Conservation (phyloP, 92 coral and sea anemone genomes). For the Siderastrea siderea region DNA sequence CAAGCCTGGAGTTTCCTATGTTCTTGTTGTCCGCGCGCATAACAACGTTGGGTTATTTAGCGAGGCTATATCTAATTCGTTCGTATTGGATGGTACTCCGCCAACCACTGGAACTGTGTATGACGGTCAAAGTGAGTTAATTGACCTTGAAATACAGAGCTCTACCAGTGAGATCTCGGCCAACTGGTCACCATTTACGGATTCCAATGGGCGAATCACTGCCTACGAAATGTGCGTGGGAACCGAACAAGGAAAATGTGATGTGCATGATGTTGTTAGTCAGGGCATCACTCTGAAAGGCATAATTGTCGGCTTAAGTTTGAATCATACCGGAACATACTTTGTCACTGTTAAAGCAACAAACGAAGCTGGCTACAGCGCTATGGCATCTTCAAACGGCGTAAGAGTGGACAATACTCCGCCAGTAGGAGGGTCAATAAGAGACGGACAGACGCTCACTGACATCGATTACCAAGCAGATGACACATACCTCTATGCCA, state of each 20-base stretch:
- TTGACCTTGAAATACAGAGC: conserved; percentile 79
- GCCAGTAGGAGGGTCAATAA: conserved; percentile 78
- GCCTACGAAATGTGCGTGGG: conserved; percentile 92
- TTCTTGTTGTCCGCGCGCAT: conserved; percentile 81
- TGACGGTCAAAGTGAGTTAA: conserved; percentile 69
- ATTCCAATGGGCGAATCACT: conserved; percentile 75
- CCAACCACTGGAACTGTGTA: conserved; percentile 83
- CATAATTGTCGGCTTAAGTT: conserved; percentile 67
- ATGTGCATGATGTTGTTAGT: conserved; percentile 63
- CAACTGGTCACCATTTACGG: conserved; percentile 91
- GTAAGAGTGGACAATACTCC: conserved; percentile 86
- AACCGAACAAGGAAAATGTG: conserved; percentile 75
- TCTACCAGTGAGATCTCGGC: conserved; percentile 81
- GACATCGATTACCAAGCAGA: conserved; percentile 83
- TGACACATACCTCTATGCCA: conserved; percentile 84
- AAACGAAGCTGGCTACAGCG: conserved; percentile 86
- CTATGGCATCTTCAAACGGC: conserved; percentile 82
- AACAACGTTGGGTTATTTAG: conserved; percentile 81
- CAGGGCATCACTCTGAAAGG: conserved; percentile 64
- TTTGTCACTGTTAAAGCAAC: conserved; percentile 82
- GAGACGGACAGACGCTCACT: conserved; percentile 76
- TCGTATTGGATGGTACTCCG: conserved; percentile 65
- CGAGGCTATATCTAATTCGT: conserved; percentile 81
- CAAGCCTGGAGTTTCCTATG: conserved; percentile 85
- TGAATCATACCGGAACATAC: conserved; percentile 80